phyloP scores from a whole-genome alignment of 2,888 invertebrate genomes.

The Diplolepis rosae region DNA sequence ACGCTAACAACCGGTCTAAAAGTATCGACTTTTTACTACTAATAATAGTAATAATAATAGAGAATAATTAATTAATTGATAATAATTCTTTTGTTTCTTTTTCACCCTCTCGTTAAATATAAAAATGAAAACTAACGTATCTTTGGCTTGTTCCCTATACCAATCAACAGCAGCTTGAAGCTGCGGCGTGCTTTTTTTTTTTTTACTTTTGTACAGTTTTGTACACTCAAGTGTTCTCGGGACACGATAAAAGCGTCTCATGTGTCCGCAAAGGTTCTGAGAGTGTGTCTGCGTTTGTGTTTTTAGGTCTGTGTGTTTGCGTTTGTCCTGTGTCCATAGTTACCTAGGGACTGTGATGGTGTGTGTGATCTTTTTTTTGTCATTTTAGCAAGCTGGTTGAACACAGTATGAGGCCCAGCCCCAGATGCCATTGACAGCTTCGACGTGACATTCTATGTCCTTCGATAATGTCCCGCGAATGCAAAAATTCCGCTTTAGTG shows the following conservation, averaged over 20 bases:
- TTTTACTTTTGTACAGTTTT: slow-evolving; percentile 70
- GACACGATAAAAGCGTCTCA: slow-evolving; percentile 50
- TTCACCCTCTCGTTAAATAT: slow-evolving; percentile 71
- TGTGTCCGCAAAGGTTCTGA: slow-evolving; percentile 38
- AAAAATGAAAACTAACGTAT: slow-evolving; percentile 83
- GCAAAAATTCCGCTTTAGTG: slow-evolving; percentile 77
- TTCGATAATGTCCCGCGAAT: slow-evolving; percentile 35
- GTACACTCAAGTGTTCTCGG: slow-evolving; percentile 61
- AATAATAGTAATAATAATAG: slow-evolving; percentile 60
- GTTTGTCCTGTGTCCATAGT: slow-evolving; percentile 40
- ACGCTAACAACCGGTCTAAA: slow-evolving; percentile 62
- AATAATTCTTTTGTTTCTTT: slow-evolving; percentile 53
- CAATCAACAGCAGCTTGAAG: slow-evolving; percentile 76
- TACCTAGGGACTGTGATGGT: slow-evolving; percentile 36
- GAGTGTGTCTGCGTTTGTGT: slow-evolving; percentile 40
- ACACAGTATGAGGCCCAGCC: slow-evolving; percentile 64
- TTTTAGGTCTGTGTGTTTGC: slow-evolving; percentile 30
- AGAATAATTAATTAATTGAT: slow-evolving; percentile 42
- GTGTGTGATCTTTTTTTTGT: slow-evolving; percentile 37
- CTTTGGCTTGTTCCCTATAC: slow-evolving; percentile 91
- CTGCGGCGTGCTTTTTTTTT: slow-evolving; percentile 63
- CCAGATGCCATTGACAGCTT: slow-evolving; percentile 66
- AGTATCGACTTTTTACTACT: slow-evolving; percentile 50
- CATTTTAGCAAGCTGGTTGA: slow-evolving; percentile 60
- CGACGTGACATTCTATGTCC: slow-evolving; percentile 32